Conservation (phyloP, 2,113 vertebrate genomes). For the Myotis davidii region DNA sequence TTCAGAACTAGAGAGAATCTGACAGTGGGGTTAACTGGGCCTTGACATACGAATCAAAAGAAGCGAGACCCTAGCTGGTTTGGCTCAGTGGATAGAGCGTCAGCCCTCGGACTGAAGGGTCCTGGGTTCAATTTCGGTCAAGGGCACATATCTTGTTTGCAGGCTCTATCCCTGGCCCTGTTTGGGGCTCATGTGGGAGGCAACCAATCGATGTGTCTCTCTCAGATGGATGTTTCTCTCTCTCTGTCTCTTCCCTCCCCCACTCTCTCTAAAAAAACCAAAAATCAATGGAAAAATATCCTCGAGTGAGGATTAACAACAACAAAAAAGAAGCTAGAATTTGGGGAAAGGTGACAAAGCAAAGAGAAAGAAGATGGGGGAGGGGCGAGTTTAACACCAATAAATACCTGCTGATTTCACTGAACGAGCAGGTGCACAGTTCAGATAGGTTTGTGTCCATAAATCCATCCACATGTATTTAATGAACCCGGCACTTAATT, state of each 20-base stretch:
- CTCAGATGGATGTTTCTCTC: too few relatives aligned
- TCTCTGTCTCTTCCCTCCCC: too few relatives aligned
- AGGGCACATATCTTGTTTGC: too few relatives aligned
- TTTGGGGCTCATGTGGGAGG: too few relatives aligned
- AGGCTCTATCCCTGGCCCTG: too few relatives aligned
- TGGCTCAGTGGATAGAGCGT: too few relatives aligned
- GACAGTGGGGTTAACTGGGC: background rate
- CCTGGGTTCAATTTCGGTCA: too few relatives aligned
- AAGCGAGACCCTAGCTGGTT: background rate
- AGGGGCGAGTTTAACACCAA: background rate
- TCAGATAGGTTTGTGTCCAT: constrained; percentile 19
- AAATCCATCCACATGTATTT: constrained; percentile 8
- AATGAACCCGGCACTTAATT: constrained; percentile 27
- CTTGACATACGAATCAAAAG: background rate
- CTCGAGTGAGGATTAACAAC: too few relatives aligned
- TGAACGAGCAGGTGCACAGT: constrained; percentile 16
- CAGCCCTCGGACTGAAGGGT: too few relatives aligned
- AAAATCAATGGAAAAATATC: too few relatives aligned
- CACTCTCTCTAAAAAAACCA: too few relatives aligned
- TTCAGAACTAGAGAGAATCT: background rate
- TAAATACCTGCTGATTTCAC: constrained; percentile 10
- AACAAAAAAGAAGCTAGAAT: background rate
- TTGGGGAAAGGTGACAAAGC: background rate
- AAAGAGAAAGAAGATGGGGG: background rate
- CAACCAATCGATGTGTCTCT: too few relatives aligned